Evolutionary conservation across 2,797 vertebrate species (phyloP), one percentile per base, ranked within the genome.

Genomic region (Cryptoprocta ferox): DNA sequence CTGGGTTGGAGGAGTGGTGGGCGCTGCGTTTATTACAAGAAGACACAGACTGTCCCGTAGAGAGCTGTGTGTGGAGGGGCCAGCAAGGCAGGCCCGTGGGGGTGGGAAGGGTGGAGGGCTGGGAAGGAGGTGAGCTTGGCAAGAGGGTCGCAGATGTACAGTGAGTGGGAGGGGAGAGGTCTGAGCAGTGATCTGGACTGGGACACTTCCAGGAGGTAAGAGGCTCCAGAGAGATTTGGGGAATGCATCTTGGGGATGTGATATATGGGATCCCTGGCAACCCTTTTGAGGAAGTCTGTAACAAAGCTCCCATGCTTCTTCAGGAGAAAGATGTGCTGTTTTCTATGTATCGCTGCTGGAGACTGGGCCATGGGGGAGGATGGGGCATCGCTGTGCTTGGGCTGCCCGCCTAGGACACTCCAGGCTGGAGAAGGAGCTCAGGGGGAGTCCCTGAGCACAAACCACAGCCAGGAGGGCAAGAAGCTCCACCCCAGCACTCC

Each of bases 331-430:
- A 42, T 0, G 0, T 24, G 11, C 48, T 6, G 37, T n/a, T 56
- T 63, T 71, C 32, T 0, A 10, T 0, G 7, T 0, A 0, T 6
- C 1, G 1, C 2, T 0, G 8, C 5, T 59, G 15, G 35, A 59
- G 21, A 16, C 81, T 15, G 45, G 45, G 32, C 65, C 42, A 18
- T 0, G 9, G 48, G 0, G 19, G 45, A 39, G 3, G 7, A 7
- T 24, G 56, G 56, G 13, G 37, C 0, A 4, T 0, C 6, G 35
- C 39, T 30, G 2, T 7, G 14, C 21, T 28, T 15, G 12, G 42
- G 39, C 8, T 21, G 19, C 73, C 32, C 53, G 32, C 65, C 65
- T 32, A 35, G 89, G 88, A 70, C 32, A 32, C 42, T 75, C 30
- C 8, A 19, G 48, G 63, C 15, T 12, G 21, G 70, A 80, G 8